Percentiles rank a stretch among this genome's conserved stretches.
Evolutionary conservation across 2,113 vertebrate genomes (phyloP).

Genomic region (Varanus salvator): DNA sequence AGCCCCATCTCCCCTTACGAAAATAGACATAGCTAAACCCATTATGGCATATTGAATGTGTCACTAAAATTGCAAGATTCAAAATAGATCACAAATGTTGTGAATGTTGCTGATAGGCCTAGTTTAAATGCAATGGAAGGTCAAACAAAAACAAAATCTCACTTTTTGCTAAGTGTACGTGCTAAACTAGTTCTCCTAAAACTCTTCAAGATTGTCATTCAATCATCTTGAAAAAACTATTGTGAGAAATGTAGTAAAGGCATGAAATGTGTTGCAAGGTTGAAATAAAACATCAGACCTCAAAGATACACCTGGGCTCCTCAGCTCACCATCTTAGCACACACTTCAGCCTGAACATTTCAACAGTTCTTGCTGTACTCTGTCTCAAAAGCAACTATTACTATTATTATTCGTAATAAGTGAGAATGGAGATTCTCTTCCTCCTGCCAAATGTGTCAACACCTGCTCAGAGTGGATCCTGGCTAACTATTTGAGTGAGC

Average conservation of each 20-base stretch:
- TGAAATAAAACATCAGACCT: constrained; percentile 28
- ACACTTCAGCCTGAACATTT: neutral
- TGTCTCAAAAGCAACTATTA: constrained; percentile 34
- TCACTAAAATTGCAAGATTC: neutral
- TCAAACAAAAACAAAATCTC: neutral
- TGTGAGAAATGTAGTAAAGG: neutral
- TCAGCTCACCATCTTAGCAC: constrained; percentile 6
- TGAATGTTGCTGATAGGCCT: neutral
- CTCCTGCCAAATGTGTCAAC: neutral
- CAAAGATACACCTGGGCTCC: constrained; percentile 11
- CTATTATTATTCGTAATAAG: neutral
- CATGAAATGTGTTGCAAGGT: constrained; percentile 16
- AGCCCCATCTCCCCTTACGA: neutral
- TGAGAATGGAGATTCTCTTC: constrained; percentile 21
- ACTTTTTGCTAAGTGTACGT: neutral
- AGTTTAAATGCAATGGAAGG: neutral
- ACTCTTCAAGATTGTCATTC: neutral
- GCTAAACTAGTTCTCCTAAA: neutral
- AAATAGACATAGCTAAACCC: neutral
- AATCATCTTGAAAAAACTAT: neutral
- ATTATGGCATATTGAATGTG: neutral
- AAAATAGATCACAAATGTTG: neutral
- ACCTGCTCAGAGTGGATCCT: constrained; percentile 32
- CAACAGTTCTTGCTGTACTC: constrained; percentile 1
- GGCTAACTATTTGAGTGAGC: constrained; percentile 31